phyloP scores from a whole-genome alignment of 2,797 vertebrate genomes.

The Syndactyla subalaris region DNA sequence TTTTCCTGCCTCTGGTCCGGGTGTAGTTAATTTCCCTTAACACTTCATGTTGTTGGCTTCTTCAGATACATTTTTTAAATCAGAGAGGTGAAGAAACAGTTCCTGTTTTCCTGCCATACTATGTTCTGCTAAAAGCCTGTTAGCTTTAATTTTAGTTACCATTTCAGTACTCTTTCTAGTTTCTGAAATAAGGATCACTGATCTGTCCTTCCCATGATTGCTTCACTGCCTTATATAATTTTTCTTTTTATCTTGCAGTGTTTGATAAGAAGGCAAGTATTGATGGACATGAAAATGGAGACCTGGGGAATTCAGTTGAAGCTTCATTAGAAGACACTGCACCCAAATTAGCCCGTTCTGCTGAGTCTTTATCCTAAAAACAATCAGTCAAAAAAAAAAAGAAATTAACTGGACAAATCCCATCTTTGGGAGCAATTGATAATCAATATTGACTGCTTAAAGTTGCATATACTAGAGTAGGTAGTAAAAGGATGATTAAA shows the following conservation, averaged over 20 bases:
- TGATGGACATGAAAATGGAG: slow-evolving; percentile 88
- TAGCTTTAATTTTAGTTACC: not conserved
- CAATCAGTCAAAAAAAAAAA: not conserved
- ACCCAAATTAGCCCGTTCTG: slow-evolving; percentile 80
- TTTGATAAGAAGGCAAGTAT: slow-evolving; percentile 88
- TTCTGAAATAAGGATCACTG: not conserved
- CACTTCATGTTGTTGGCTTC: not conserved
- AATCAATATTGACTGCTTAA: slow-evolving; percentile 66
- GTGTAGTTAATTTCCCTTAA: not conserved
- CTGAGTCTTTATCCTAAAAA: slow-evolving; percentile 84
- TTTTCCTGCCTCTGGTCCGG: not conserved
- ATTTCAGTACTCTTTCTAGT: not conserved
- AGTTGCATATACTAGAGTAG: slow-evolving; percentile 67
- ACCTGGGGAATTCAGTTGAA: slow-evolving; percentile 82
- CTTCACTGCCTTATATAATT: not conserved
- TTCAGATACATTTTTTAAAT: not conserved
- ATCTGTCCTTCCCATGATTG: not conserved
- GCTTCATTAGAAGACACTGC: slow-evolving; percentile 82
- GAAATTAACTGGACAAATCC: slow-evolving; percentile 43
- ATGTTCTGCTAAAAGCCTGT: not conserved
- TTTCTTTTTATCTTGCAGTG: slow-evolving; percentile 72
- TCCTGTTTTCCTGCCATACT: not conserved
- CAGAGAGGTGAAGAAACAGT: not conserved
- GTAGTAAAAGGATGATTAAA: slow-evolving; percentile 53
- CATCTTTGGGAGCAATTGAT: slow-evolving; percentile 54